Evolutionary conservation across 1,140 invertebrate genomes (phyloP).

Genomic region (Penaeus indicus): DNA sequence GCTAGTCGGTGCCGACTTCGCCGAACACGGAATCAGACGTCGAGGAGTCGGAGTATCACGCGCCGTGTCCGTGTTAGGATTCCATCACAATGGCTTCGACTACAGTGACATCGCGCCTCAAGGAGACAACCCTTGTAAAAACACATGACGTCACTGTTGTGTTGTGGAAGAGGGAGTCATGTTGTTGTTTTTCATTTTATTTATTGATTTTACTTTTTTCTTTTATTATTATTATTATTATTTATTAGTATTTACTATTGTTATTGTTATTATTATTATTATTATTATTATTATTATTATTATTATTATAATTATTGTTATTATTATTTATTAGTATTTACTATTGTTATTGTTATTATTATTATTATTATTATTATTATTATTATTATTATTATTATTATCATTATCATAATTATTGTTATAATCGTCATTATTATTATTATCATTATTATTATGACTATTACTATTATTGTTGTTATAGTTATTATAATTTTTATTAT

Average conservation of each 20-base stretch:
- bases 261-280: neutral
- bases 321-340: neutral
- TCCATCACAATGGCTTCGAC: conserved; percentile 54
- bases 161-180: neutral
- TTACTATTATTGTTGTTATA: too few relatives aligned
- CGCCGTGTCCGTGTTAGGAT: conserved; percentile 74
- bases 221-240: neutral
- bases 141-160: neutral
- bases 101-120: conserved; percentile 50
- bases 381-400: too few relatives aligned
- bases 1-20: conserved; percentile 87
- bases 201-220: neutral
- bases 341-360: neutral
- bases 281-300: neutral
- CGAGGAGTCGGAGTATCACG: conserved; percentile 76
- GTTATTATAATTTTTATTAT: too few relatives aligned
- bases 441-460: too few relatives aligned
- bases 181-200: neutral
- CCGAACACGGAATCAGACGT: conserved; percentile 84
- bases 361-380: neutral
- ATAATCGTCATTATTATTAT: too few relatives aligned
- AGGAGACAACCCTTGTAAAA: conserved; percentile 65
- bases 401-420: too few relatives aligned
- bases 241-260: neutral
- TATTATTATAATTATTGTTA: neutral